phyloP scores from a whole-genome alignment of 2,888 invertebrate species.

The Napeogenes inachia region DNA sequence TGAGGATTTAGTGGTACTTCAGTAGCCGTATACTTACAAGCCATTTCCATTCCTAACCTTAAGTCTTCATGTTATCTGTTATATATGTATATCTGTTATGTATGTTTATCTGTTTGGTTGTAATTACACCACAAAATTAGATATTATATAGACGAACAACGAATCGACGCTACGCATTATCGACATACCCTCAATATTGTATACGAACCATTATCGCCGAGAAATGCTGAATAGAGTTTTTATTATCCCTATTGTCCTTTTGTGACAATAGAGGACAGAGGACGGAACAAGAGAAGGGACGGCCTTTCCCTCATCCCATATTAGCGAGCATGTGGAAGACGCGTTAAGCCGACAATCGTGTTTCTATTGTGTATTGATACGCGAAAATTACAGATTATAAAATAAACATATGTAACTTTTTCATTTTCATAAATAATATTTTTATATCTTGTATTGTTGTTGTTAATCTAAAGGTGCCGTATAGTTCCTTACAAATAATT shows the following conservation, averaged over 20 bases:
- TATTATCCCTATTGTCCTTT: constrained; percentile 19
- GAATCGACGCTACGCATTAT: background rate
- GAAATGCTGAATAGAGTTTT: constrained; percentile 15
- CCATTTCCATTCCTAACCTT: no score
- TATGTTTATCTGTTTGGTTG: no score
- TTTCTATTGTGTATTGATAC: constrained; percentile 17
- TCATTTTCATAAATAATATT: background rate
- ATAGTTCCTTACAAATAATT: no score
- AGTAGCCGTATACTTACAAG: constrained; percentile 10
- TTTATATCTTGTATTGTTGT: background rate
- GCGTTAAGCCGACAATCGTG: constrained; percentile 25
- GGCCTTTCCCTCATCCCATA: constrained; percentile 17
- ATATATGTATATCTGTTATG: no score
- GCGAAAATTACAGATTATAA: background rate
- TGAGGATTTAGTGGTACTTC: constrained; percentile 26
- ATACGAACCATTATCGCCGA: constrained; percentile 14
- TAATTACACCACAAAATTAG: no score
- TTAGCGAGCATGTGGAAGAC: constrained; percentile 17
- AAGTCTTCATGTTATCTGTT: no score
- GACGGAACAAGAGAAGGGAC: constrained; percentile 8
- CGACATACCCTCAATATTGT: constrained; percentile 16
- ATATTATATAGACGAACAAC: constrained; percentile 1
- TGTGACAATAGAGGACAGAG: constrained; percentile 12
- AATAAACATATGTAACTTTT: background rate
- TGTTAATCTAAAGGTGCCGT: no score